Percentiles rank a stretch among this genome's conserved stretches.
Evolutionary conservation across 2,797 vertebrate species (phyloP).

Genomic region (Enteromius radiatus): DNA sequence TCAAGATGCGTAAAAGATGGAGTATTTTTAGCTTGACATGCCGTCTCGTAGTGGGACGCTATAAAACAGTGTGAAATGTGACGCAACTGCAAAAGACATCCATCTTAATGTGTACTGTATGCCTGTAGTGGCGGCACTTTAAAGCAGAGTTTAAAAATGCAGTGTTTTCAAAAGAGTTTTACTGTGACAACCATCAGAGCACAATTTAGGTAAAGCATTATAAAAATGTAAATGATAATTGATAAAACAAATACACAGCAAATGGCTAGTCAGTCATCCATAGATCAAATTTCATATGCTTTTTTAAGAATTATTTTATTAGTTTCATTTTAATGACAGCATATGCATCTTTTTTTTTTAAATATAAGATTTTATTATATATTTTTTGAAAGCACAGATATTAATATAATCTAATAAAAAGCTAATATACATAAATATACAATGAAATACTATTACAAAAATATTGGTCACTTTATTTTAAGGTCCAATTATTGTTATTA

Average conservation of each 20-base stretch:
- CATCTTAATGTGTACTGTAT: background rate
- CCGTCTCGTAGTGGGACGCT: background rate
- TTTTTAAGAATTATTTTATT: background rate
- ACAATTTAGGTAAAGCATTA: background rate
- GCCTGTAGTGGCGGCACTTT: background rate
- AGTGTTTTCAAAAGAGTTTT: background rate
- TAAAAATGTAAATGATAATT: background rate
- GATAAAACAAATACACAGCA: slow-evolving; percentile 1
- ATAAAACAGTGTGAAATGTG: slow-evolving; percentile 25
- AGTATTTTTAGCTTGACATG: slow-evolving; percentile 33
- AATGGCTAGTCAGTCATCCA: background rate
- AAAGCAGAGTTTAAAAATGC: background rate
- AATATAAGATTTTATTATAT: background rate
- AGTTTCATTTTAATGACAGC: background rate
- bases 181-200: background rate
- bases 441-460: background rate
- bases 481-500: background rate
- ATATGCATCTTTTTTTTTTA: background rate
- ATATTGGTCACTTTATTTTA: background rate
- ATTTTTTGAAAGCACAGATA: background rate
- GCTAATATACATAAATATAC: background rate
- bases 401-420: background rate
- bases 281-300: no score
- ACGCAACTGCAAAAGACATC: slow-evolving; percentile 7
- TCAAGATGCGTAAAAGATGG: slow-evolving; percentile 1